phyloP scores from a whole-genome alignment of 2,113 vertebrate genomes.

The Oryzias woworae region DNA sequence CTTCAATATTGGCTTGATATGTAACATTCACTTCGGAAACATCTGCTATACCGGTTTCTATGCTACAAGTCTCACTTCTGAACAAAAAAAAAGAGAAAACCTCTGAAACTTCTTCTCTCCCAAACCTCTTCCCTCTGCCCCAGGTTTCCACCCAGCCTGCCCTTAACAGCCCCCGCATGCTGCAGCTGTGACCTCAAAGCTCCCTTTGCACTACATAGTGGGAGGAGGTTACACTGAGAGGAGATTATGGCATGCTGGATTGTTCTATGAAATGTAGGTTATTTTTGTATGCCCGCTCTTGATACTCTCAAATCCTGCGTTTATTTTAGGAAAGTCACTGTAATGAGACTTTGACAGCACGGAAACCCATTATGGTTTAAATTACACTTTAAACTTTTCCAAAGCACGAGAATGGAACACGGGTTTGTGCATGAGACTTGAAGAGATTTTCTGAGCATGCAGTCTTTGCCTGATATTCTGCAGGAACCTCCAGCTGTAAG shows the following conservation, averaged over 20 bases:
- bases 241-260: constrained; percentile 45
- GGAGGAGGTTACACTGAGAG: constrained; percentile 48
- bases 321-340: constrained; percentile 19
- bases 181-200: constrained; percentile 66
- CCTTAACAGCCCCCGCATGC: constrained; percentile 59
- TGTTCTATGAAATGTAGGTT: constrained; percentile 41
- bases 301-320: constrained; percentile 27
- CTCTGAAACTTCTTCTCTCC: constrained; percentile 51
- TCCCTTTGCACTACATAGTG: constrained; percentile 52
- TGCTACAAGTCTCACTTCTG: constrained; percentile 64
- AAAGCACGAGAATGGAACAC: too few relatives aligned
- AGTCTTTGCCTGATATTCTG: too few relatives aligned
- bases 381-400: not conserved
- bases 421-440: too few relatives aligned
- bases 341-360: constrained; percentile 5
- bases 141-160: constrained; percentile 52
- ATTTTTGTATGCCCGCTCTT: constrained; percentile 39
- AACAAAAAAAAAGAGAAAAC: constrained; percentile 56
- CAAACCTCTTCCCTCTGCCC: constrained; percentile 55
- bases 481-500: too few relatives aligned
- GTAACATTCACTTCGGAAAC: constrained; percentile 41
- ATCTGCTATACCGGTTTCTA: constrained; percentile 47
- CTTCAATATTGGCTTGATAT: too few relatives aligned
- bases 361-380: constrained; percentile 10
- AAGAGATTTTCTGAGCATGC: too few relatives aligned